phyloP scores from a whole-genome alignment of 1,140 invertebrate genomes.

The Panulirus ornatus region DNA sequence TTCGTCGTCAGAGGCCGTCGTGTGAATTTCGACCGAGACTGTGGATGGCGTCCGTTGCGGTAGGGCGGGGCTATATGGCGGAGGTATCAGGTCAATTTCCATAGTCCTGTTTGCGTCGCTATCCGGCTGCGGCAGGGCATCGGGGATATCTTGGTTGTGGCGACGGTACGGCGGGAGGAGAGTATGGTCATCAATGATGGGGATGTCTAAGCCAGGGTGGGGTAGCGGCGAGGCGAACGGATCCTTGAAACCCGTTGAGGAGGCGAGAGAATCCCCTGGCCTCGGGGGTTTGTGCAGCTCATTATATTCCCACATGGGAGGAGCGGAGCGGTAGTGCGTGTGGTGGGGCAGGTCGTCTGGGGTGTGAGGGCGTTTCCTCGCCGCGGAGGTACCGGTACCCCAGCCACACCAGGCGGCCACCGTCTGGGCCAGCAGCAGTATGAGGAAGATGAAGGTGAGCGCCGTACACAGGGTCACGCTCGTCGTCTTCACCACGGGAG shows the following conservation, averaged over 20 bases:
- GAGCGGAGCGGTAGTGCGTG: conserved; percentile 25
- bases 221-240: conserved; percentile 5
- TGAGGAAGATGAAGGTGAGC: conserved; percentile 70
- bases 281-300: conserved; percentile 57
- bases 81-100: conserved; percentile 47
- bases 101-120: conserved; percentile 28
- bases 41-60: conserved; percentile 55
- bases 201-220: conserved; percentile 48
- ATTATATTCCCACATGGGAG: conserved; percentile 51
- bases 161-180: conserved; percentile 60
- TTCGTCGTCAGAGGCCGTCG: conserved; percentile 63
- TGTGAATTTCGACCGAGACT: conserved; percentile 72
- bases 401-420: conserved; percentile 69
- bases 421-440: conserved; percentile 73
- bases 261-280: conserved; percentile 24
- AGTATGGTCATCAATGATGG: conserved; percentile 65
- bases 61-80: conserved; percentile 61
- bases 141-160: conserved; percentile 1
- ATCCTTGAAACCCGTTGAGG: conserved; percentile 32
- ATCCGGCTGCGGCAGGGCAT: conserved; percentile 3
- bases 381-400: not conserved
- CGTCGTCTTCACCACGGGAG: conserved; percentile 72
- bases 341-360: conserved; percentile 45
- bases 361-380: conserved; percentile 26
- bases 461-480: conserved; percentile 70